These are phyloP conservation scores for Lerista edwardsae DNA, from an alignment of 2,797 vertebrate species.

Conservation along the genomic window DNA sequence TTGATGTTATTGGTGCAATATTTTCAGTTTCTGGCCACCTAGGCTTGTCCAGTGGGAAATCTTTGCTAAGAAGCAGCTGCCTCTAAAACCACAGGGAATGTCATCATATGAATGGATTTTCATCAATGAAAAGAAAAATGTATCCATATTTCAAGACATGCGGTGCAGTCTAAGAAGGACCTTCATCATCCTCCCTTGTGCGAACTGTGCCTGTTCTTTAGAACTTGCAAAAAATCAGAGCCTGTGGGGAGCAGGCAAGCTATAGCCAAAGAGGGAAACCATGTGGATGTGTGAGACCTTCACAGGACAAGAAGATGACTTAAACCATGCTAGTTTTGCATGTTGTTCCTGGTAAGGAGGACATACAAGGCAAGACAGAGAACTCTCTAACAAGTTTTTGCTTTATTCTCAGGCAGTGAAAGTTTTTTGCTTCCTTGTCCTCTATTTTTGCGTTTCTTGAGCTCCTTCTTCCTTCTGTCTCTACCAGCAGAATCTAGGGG, in stretches of 20 bases:
- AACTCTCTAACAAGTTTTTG: no score
- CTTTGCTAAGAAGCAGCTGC: background rate
- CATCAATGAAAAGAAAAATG: background rate
- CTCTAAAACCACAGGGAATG: background rate
- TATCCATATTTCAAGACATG: background rate
- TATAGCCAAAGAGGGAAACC: no score
- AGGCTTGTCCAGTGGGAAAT: background rate
- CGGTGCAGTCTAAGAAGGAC: background rate
- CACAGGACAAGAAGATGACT: background rate
- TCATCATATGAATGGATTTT: background rate
- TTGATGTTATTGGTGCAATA: background rate
- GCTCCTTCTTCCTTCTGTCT: no score
- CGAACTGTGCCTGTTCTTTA: background rate
- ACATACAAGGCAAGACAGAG: no score
- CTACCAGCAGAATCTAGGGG: no score
- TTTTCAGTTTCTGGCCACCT: background rate
- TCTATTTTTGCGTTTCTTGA: no score
- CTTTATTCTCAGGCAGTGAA: no score
- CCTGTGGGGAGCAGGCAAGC: background rate
- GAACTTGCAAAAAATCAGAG: background rate
- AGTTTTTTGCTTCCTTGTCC: background rate
- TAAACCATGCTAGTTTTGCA: no score
- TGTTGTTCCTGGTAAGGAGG: no score
- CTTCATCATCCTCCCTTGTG: background rate
- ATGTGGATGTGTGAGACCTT: no score